These are phyloP conservation scores for Aleiodes sp. DNA, from an alignment of 1,140 invertebrate genomes.

Conservation along the genomic window DNA sequence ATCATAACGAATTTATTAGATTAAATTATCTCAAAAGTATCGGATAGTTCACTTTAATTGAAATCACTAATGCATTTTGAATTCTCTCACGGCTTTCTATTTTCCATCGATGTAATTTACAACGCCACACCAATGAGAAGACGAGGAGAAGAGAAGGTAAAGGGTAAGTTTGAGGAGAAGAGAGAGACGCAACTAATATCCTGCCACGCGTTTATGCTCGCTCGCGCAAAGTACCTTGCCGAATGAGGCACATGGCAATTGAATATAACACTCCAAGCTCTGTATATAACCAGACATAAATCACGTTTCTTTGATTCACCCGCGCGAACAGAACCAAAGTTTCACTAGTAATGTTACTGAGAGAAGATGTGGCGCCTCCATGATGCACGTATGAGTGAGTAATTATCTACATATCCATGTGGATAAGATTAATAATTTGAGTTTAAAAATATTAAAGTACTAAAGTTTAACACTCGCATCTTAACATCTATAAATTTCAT, in stretches of 20 bases:
- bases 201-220: neutral
- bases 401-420: neutral
- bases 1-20: too few species aligned
- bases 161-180: neutral
- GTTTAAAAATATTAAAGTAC: too few species aligned
- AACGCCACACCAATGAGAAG: neutral
- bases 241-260: conserved; percentile 19
- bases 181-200: neutral
- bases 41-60: too few species aligned
- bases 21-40: too few species aligned
- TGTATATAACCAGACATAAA: conserved; percentile 15
- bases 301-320: conserved; percentile 27
- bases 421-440: neutral
- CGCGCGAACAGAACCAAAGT: neutral
- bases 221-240: conserved; percentile 10
- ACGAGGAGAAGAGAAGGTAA: neutral
- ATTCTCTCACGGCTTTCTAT: neutral
- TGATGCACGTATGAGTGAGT: neutral
- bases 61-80: neutral
- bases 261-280: conserved; percentile 16
- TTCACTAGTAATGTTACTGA: conserved; percentile 2
- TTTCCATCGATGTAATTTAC: neutral
- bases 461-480: too few species aligned
- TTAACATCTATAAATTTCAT: too few species aligned
- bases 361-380: neutral